phyloP scores from a whole-genome alignment of 1,140 invertebrate genomes.

The Sesamia nonagrioides region DNA sequence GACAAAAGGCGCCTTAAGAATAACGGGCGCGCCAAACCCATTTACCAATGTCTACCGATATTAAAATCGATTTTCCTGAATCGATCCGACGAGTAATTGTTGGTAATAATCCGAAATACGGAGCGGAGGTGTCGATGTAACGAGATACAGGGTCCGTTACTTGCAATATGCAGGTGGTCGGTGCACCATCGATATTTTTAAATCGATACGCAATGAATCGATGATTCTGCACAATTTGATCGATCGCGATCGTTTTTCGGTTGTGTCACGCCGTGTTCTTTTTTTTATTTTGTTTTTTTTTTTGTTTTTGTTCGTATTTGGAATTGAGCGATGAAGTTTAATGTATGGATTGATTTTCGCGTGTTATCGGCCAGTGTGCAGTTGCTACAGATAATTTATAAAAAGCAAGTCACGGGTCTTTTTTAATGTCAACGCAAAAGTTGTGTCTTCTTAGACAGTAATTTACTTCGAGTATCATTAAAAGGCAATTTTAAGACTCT shows the following conservation, averaged over 20 bases:
- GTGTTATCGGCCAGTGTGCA: background rate
- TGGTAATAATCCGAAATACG: conserved; percentile 60
- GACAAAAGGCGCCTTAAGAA: conserved; percentile 48
- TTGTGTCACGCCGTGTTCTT: conserved; percentile 36
- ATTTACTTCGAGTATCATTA: no score
- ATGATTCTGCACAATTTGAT: conserved; percentile 47
- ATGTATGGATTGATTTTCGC: conserved; percentile 6
- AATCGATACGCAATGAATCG: conserved; percentile 72
- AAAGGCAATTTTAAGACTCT: no score
- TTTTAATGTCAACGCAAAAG: no score
- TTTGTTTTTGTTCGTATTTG: conserved; percentile 7
- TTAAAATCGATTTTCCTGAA: conserved; percentile 66
- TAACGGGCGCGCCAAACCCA: conserved; percentile 55
- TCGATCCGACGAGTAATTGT: conserved; percentile 72
- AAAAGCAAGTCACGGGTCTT: background rate
- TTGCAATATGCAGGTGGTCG: conserved; percentile 77
- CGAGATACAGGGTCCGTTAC: conserved; percentile 73
- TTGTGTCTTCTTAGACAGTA: no score
- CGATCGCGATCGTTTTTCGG: conserved; percentile 42
- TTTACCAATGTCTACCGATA: conserved; percentile 61
- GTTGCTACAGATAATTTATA: background rate
- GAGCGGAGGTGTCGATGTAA: conserved; percentile 75
- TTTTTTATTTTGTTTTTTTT: conserved; percentile 16
- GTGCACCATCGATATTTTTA: conserved; percentile 56
- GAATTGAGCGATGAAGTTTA: conserved; percentile 23